These are phyloP conservation scores for Pachyseris speciosa DNA, from an alignment of 64 coral and sea anemone genomes.

Conservation along the genomic window DNA sequence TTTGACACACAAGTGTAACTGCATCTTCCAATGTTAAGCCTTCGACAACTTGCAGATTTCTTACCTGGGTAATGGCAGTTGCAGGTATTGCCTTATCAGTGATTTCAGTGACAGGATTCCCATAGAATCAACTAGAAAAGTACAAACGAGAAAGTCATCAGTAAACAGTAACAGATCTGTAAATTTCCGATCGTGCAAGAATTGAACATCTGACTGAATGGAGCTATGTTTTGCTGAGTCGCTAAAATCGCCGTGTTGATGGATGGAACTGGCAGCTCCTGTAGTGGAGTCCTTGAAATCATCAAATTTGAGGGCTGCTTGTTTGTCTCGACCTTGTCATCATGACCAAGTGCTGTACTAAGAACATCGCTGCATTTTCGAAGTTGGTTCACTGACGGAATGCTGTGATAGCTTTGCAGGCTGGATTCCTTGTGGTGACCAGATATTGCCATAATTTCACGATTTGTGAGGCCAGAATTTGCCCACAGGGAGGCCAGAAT, in stretches of 20 bases:
- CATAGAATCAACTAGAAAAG: too few species aligned
- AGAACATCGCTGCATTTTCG: constrained; percentile 35
- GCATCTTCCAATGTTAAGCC: constrained; percentile 47
- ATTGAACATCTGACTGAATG: background rate
- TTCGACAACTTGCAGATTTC: background rate
- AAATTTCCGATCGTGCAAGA: constrained; percentile 6
- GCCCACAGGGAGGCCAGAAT: constrained; percentile 41
- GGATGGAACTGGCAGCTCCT: background rate
- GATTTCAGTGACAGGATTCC: background rate
- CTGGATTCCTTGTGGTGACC: constrained; percentile 16
- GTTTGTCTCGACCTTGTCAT: background rate
- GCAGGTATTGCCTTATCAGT: constrained; percentile 27
- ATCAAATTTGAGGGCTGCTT: background rate
- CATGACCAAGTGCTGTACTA: background rate
- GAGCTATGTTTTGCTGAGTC: background rate
- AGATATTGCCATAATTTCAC: constrained; percentile 34
- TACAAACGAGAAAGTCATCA: too few species aligned
- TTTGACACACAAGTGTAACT: constrained; percentile 22
- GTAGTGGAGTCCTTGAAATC: background rate
- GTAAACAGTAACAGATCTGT: background rate
- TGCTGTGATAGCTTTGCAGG: constrained; percentile 26
- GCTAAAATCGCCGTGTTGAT: background rate
- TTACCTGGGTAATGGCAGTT: constrained; percentile 13
- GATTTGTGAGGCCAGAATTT: too few species aligned
- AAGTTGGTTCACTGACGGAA: constrained; percentile 8